Evolutionary conservation across 2,797 vertebrate species (phyloP).

Genomic region (Paedocypris micromegethes): DNA sequence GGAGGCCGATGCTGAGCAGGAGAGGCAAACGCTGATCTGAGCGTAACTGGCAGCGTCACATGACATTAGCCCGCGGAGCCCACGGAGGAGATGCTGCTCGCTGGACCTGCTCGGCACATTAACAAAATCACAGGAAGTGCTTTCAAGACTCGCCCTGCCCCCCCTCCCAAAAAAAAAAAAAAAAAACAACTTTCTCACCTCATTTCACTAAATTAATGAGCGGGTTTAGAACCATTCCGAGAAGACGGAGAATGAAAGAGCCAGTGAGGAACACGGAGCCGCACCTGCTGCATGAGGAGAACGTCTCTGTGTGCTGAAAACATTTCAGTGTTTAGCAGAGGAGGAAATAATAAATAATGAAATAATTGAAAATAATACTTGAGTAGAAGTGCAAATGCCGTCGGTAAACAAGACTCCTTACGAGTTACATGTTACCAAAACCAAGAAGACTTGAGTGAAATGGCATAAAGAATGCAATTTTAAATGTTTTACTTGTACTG

Average conservation of each 20-base stretch:
- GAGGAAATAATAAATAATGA: no score
- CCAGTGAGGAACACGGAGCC: constrained; percentile 12
- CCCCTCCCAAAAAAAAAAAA: no score
- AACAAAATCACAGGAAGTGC: constrained; percentile 64
- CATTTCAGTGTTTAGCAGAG: no score
- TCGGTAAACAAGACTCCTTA: no score
- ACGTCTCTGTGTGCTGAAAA: constrained; percentile 3
- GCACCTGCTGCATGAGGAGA: constrained; percentile 32
- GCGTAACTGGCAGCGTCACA: constrained; percentile 64
- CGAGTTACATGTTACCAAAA: no score
- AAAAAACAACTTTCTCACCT: constrained; percentile 72
- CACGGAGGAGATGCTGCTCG: constrained; percentile 59
- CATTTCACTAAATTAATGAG: constrained; percentile 81
- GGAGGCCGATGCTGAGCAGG: no score
- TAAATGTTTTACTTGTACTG: no score
- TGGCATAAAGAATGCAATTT: no score
- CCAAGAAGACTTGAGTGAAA: no score
- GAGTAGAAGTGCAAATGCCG: no score
- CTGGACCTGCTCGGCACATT: constrained; percentile 51
- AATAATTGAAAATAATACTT: no score
- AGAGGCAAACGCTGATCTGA: constrained; percentile 55
- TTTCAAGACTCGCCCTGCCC: constrained; percentile 55
- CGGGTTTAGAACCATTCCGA: constrained; percentile 52
- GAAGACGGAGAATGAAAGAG: constrained; percentile 31
- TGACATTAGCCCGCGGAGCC: constrained; percentile 63